Evolutionary conservation across 2,888 invertebrate species (phyloP), one percentile per base, ranked within the genome.

Genomic region (Idaea biselata): DNA sequence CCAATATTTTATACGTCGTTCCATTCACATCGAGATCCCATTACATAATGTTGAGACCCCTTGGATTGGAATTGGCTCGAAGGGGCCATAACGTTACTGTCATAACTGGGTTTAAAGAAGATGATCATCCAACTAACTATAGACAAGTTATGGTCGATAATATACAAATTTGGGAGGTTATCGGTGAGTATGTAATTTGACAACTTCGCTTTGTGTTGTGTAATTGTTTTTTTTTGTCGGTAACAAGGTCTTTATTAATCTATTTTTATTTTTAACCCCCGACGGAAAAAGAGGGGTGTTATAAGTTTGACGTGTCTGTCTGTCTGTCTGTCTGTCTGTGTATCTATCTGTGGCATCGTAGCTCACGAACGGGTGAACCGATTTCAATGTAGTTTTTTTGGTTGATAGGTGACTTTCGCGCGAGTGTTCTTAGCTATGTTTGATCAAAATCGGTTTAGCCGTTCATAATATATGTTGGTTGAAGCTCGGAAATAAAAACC

Each of bases 11-110:
- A 16, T 88, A 87, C 60, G 79, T 90, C 6, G 78, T 89, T 60
- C 93, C 93, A 1, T 91, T 93, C 71, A 87, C 91, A 2, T 87
- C 89, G 0, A 89, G 81, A 65, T 93, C 93, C 18, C 94, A 94
- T 72, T 83, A 87, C 65, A 86, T 92, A 64, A 77, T 89, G 75
- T 77, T 93, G 55, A 85, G 86, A 67, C 86, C 89, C 0, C 83
- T 94, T 25, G 89, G 93, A 4, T 70, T 92, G 57, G 93, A 92
- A 66, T 75, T 94, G 57, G 93, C 93, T 5, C 74, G 79, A n/a
- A 83, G 90, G 60, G 93, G 93, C 0, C 93, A 94, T 68, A 90
- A 93, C 72, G 91, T 93, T 0, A 93, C 93, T 1, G 88, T 93
- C 0, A 88, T 93, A 17, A 87, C 92, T 6, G 85, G 87, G 1